Percentiles rank a stretch among this genome's conserved stretches.
Evolutionary conservation across 1,140 invertebrate genomes (phyloP).

Genomic region (Maconellicoccus hirsutus): DNA sequence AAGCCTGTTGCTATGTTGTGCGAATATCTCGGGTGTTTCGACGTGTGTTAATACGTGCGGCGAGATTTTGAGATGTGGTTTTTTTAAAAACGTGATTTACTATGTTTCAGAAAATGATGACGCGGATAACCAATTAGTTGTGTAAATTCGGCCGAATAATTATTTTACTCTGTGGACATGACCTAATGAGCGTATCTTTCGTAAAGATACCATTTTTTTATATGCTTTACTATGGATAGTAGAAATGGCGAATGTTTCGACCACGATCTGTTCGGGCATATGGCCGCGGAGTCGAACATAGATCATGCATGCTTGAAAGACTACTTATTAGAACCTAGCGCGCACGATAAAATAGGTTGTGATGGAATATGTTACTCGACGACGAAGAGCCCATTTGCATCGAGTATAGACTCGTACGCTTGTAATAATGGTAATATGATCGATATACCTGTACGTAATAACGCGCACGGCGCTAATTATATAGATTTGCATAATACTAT

Average conservation of each 20-base stretch:
- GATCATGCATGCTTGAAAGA: conserved; percentile 32
- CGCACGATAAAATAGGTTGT: conserved; percentile 3
- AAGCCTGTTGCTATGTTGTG: background rate
- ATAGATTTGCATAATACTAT: conserved; percentile 17
- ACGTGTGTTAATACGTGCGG: background rate
- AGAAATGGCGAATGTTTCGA: conserved; percentile 31
- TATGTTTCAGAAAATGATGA: background rate
- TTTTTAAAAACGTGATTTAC: background rate
- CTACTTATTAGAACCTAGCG: conserved; percentile 30
- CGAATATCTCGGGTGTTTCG: background rate
- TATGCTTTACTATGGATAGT: conserved; percentile 29
- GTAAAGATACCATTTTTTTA: background rate
- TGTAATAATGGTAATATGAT: conserved; percentile 16
- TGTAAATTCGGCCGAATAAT: no score
- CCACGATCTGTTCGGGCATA: conserved; percentile 28
- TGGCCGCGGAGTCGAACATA: conserved; percentile 22
- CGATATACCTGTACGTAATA: conserved; percentile 16
- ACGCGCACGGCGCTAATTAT: conserved; percentile 10
- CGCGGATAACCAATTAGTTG: no score
- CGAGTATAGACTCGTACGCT: background rate
- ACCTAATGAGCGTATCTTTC: background rate
- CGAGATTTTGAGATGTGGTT: background rate
- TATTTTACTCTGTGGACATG: background rate
- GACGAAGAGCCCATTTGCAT: background rate
- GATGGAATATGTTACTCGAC: conserved; percentile 16